phyloP scores from a whole-genome alignment of 2,888 invertebrate species.

The Lithophane leautieri region DNA sequence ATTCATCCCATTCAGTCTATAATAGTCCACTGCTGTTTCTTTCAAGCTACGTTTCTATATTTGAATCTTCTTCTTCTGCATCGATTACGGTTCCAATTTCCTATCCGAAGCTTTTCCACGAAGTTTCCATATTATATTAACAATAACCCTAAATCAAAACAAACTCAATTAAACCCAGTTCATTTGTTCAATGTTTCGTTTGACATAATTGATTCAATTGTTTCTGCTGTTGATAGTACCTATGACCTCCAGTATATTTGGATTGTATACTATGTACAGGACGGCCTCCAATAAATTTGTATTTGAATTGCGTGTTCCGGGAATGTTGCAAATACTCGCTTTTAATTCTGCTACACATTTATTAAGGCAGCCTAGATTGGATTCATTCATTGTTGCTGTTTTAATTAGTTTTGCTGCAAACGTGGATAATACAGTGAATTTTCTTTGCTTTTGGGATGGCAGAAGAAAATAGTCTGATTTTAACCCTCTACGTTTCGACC shows the following conservation, averaged over 20 bases:
- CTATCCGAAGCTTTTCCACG: neutral
- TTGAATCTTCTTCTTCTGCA: neutral
- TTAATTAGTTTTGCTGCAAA: conserved; percentile 58
- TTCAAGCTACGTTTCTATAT: neutral
- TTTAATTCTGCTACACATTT: conserved; percentile 47
- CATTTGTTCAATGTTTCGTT: conserved; percentile 47
- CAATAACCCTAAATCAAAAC: conserved; percentile 36
- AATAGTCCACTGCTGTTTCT: neutral
- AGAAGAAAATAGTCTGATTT: neutral
- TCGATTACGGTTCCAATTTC: conserved; percentile 13
- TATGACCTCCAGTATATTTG: conserved; percentile 32
- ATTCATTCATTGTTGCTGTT: conserved; percentile 53
- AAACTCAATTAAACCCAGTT: conserved; percentile 36
- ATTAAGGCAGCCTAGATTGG: conserved; percentile 45
- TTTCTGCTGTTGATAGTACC: conserved; percentile 22
- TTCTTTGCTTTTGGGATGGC: conserved; percentile 12
- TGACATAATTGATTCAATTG: conserved; percentile 28
- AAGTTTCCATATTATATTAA: conserved; percentile 23
- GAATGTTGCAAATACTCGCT: conserved; percentile 43
- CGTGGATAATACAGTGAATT: conserved; percentile 20
- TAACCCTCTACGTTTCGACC: neutral
- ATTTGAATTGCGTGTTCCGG: conserved; percentile 35
- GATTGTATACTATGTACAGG: neutral
- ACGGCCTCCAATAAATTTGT: conserved; percentile 33
- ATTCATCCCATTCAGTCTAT: neutral